Evolutionary conservation across 2,888 invertebrate genomes (phyloP), one percentile per base, ranked within the genome.

Genomic region (Sicus ferrugineus): DNA sequence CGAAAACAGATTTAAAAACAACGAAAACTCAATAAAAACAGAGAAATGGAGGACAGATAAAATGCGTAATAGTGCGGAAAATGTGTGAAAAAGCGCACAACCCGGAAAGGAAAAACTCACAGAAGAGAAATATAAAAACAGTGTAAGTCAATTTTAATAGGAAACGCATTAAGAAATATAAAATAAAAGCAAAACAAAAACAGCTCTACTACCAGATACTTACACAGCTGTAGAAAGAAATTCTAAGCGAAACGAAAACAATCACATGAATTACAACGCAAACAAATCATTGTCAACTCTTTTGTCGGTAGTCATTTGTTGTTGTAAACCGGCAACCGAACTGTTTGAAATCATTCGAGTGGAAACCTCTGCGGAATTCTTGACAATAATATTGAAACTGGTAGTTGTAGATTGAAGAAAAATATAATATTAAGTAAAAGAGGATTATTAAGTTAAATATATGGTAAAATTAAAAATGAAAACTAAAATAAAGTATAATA

Each of bases 41-140:
- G 54, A 7, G 0, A 54, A 28, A 38, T n/a, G 7, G 38, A 59
- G 23, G 7, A 61, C 21, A 65, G 38, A 54, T 23, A 69, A 71
- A 74, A 77, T 73, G 79, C 79, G 79, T 79, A 80, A 79, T 79
- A 80, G 79, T 74, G 78, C 76, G 79, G 80, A 79, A 79, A 78
- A 76, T 77, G 74, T 72, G 75, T 75, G 79, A 79, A 80, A 79
- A 79, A 77, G 73, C 71, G 64, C 72, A 67, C 71, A 73, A 42
- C 5, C n/a, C n/a, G n/a, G n/a, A n/a, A n/a, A 64, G 62, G 54
- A 62, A 28, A 42, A 71, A 58, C 4, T 58, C 58, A 2, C 9
- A 73, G 73, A 16, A 75, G 9, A 31, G 2, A 21, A 34, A 59
- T 34, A 59, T 7, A 34, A 34, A 19, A 34, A 34, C 23, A 21